These are phyloP conservation scores for Oreohelix idahoensis DNA, from an alignment of 1,140 invertebrate species.

Conservation along the genomic window DNA sequence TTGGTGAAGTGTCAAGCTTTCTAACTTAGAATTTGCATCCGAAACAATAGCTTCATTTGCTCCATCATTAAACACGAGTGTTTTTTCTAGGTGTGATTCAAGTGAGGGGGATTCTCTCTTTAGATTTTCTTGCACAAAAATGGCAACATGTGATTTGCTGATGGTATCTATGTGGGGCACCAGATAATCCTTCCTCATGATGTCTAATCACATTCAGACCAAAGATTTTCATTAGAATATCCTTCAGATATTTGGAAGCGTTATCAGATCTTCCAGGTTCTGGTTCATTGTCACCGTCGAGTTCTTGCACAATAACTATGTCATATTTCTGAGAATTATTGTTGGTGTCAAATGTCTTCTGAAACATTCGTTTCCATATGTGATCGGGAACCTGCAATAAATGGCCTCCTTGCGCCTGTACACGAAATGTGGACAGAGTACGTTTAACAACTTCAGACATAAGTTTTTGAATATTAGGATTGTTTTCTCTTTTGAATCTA, in stretches of 20 bases:
- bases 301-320: neutral
- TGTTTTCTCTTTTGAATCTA: neutral
- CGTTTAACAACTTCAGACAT: neutral
- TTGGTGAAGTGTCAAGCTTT: neutral
- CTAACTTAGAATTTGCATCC: neutral
- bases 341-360: neutral
- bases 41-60: neutral
- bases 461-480: neutral
- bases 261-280: neutral
- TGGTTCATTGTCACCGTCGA: neutral
- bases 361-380: neutral
- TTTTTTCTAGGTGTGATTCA: neutral
- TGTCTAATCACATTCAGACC: neutral
- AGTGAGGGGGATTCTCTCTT: neutral
- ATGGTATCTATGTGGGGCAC: neutral
- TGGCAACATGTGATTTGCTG: neutral
- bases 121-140: neutral
- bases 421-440: neutral
- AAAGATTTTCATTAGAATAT: neutral
- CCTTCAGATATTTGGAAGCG: neutral
- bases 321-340: neutral
- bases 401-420: neutral
- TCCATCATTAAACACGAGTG: neutral
- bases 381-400: neutral
- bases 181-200: neutral